phyloP scores from a whole-genome alignment of 30 jellyfish, hydroid and myxozoan species.

The Turritopsis rubra region DNA sequence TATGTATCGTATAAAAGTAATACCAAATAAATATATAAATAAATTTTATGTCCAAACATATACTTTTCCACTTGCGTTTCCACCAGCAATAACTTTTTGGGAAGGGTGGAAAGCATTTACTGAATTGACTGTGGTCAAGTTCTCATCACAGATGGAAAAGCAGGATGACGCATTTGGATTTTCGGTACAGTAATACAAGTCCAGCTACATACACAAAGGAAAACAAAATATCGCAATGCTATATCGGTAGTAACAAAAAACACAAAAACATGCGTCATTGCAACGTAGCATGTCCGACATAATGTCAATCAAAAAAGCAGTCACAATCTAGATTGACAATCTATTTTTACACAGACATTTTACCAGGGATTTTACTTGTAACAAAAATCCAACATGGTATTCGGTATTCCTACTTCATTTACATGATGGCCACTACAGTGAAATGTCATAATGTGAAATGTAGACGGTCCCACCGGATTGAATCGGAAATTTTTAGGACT shows the following conservation, averaged over 20 bases:
- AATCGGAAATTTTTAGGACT: too few relatives aligned
- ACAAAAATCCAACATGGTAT: too few relatives aligned
- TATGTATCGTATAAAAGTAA: not conserved
- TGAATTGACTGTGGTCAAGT: constrained; percentile 65
- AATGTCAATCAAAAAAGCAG: too few relatives aligned
- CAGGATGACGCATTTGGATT: not conserved
- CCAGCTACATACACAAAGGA: not conserved
- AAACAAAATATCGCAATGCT: not conserved
- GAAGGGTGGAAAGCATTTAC: constrained; percentile 85
- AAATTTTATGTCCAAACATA: constrained; percentile 58
- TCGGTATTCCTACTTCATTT: too few relatives aligned
- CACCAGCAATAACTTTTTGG: constrained; percentile 53
- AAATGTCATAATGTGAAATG: too few relatives aligned
- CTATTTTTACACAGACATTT: too few relatives aligned
- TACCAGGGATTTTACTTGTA: too few relatives aligned
- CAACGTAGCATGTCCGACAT: too few relatives aligned
- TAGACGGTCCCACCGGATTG: too few relatives aligned
- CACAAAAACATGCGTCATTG: too few relatives aligned
- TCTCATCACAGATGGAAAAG: constrained; percentile 29
- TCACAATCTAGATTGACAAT: too few relatives aligned
- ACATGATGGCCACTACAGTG: too few relatives aligned
- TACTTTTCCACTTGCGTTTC: constrained; percentile 85
- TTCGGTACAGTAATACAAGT: not conserved
- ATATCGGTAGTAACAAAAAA: not conserved
- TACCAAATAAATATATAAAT: not conserved